Percentiles rank a stretch among this genome's conserved stretches.
phyloP scores from a whole-genome alignment of 1,140 invertebrate genomes.

The Druon quercuslanigerum region DNA sequence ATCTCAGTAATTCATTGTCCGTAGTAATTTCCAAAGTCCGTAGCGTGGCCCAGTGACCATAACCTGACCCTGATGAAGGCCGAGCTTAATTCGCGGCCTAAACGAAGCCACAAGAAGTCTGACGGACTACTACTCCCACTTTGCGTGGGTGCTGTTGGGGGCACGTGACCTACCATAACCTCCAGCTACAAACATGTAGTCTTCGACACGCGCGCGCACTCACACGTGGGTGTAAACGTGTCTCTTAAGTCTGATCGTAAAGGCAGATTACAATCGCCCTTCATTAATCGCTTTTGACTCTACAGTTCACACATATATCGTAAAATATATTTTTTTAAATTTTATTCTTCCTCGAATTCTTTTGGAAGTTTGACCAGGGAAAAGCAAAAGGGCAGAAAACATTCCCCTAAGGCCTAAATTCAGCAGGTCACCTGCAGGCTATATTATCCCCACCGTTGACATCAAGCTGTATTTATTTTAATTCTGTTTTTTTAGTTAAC shows the following conservation, averaged over 20 bases:
- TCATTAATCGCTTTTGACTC: neutral
- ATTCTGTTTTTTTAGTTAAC: too few species aligned
- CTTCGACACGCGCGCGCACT: neutral
- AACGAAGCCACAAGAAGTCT: conserved; percentile 58
- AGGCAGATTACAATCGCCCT: neutral
- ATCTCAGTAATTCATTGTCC: neutral
- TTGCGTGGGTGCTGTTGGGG: conserved; percentile 20
- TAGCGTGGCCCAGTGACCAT: conserved; percentile 60
- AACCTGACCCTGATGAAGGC: conserved; percentile 59
- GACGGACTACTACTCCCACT: conserved; percentile 18
- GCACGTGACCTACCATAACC: conserved; percentile 30
- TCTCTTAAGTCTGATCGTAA: conserved; percentile 10
- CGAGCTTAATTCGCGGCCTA: conserved; percentile 54
- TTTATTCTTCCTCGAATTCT: too few species aligned
- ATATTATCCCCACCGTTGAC: too few species aligned
- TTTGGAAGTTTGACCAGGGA: too few species aligned
- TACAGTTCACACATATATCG: neutral
- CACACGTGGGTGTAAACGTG: conserved; percentile 28
- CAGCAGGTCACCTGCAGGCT: too few species aligned
- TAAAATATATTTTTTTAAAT: neutral
- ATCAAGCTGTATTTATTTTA: too few species aligned
- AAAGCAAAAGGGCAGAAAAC: too few species aligned
- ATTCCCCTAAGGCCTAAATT: too few species aligned
- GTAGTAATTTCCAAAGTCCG: conserved; percentile 40
- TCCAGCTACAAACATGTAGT: conserved; percentile 21